Evolutionary conservation across 2,888 invertebrate species (phyloP), one percentile per base, ranked within the genome.

Genomic region (Eupithecia pulchellata): DNA sequence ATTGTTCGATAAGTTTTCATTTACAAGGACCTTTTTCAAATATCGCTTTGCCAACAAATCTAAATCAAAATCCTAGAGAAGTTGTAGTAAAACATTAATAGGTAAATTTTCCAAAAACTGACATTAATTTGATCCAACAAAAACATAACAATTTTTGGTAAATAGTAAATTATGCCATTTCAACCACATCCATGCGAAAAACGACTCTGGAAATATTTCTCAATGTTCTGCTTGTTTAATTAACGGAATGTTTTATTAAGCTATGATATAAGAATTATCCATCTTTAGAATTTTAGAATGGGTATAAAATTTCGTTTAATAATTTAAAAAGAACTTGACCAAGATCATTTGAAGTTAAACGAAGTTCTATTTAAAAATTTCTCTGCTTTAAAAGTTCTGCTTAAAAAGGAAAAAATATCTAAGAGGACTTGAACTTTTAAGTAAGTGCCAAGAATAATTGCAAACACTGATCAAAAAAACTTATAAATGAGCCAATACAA

Each of bases 311-410:
- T n/a, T 20, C 9, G 9, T 52, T 11, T 13, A 1, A 52, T 11
- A 52, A 52, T 52, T 47, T 47, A 25, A 47, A 47, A 20, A 20
- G 47, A 52, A 52, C 47, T 52, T 52, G 47, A 52, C 47, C 47
- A 11, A 52, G 11, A 47, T 47, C 20, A 25, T 25, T 52, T 25
- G 4, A 52, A 25, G 52, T 52, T 25, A 52, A 11, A 52, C 20
- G 52, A 52, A 52, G 52, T 25, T 52, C 52, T 25, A 25, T 25
- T 25, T 52, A 4, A 13, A 11, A 52, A 25, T n/a, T n/a, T n/a
- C n/a, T n/a, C n/a, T n/a, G n/a, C n/a, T n/a, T n/a, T n/a, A n/a
- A n/a, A 52, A 52, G 52, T 25, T 52, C 52, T 25, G 52, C 52
- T 25, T 52, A 4, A 13, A 11, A 52, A 25, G 25, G 25, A 52